Percentiles rank a stretch among this genome's conserved stretches.
These are phyloP conservation scores for Venturia canescens DNA, from an alignment of 1,140 invertebrate genomes.

Conservation along the genomic window DNA sequence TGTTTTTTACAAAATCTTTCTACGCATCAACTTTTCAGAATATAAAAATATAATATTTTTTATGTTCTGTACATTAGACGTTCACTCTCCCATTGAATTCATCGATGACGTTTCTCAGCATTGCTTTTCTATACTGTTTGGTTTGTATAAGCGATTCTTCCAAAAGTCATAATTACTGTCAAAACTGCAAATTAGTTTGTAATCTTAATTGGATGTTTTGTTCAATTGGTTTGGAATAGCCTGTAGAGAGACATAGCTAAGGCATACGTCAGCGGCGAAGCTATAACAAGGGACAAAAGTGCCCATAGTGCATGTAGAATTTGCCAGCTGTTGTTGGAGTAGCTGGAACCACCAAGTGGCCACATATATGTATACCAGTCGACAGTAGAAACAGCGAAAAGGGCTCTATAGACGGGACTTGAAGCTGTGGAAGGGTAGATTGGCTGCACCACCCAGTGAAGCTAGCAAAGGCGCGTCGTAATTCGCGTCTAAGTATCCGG, in stretches of 20 bases:
- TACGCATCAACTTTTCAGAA: too few species aligned
- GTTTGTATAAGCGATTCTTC: too few species aligned
- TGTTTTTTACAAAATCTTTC: too few species aligned
- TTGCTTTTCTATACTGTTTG: too few species aligned
- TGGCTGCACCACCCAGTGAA: conserved; percentile 20
- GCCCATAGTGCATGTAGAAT: background rate
- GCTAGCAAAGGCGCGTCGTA: conserved; percentile 18
- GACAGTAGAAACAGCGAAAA: background rate
- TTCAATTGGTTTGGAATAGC: background rate
- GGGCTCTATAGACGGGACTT: conserved; percentile 17
- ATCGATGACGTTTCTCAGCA: too few species aligned
- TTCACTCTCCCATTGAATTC: too few species aligned
- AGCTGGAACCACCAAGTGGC: background rate
- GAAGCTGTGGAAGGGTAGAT: conserved; percentile 29
- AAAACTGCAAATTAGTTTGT: background rate
- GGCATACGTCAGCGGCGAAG: background rate
- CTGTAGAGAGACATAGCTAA: background rate
- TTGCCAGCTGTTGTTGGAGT: background rate
- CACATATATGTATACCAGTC: background rate
- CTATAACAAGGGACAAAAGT: conserved; percentile 5
- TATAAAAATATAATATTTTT: too few species aligned
- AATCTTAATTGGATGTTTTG: background rate
- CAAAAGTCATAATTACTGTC: too few species aligned
- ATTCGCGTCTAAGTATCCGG: conserved; percentile 14
- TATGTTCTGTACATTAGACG: too few species aligned